Base-by-base conservation (phyloP, 2,113 vertebrate species). In the Xiphophorus couchianus region DNA sequence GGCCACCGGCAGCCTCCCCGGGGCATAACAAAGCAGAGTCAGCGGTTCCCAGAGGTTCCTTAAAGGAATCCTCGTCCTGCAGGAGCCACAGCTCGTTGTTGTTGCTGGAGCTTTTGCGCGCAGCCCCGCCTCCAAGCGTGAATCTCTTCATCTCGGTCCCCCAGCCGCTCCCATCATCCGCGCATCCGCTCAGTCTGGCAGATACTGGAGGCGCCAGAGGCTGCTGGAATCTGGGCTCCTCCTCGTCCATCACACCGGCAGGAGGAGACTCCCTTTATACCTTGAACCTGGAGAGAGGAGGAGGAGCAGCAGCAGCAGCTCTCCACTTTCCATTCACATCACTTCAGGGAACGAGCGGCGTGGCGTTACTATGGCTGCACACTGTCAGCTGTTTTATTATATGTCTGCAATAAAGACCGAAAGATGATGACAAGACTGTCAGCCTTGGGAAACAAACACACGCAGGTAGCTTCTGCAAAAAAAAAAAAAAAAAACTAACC, bases 61-160 rank as follows among this genome's bases (percentile, higher is more conserved):
- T 58, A 58, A 85, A 82, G 62, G 81, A 86, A 67, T 92, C 88
- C 82, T 90, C 81, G 51, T 74, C 84, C 70, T 19, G 78, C 77
- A 86, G 69, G 61, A 91, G 88, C 87, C 90, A 85, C 66, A 80
- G 91, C 86, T 93, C 93, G 74, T 86, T 93, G 89, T 79, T 92
- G 88, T 79, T 90, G 86, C 73, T 88, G 77, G 91, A 94, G 82
- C 87, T 91, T 86, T 88, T 94, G 74, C 87, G 91, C 87, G 86
- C 80, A 82, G 89, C 94, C 90, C 94, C 95, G 92, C 95, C 94
- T 93, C 91, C 94, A 63, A 91, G 83, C 48, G 84, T 78, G 33
- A 80, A 84, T 78, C 70, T 86, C 90, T 90, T 91, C 90, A 93
- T 93, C 85, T 79, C 90, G 74, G 82, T 60, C 75, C 89, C 70